Percentiles rank a stretch among this genome's conserved stretches.
These are phyloP conservation scores for Xenopus borealis DNA, from an alignment of 2,113 vertebrate species.

Conservation along the genomic window DNA sequence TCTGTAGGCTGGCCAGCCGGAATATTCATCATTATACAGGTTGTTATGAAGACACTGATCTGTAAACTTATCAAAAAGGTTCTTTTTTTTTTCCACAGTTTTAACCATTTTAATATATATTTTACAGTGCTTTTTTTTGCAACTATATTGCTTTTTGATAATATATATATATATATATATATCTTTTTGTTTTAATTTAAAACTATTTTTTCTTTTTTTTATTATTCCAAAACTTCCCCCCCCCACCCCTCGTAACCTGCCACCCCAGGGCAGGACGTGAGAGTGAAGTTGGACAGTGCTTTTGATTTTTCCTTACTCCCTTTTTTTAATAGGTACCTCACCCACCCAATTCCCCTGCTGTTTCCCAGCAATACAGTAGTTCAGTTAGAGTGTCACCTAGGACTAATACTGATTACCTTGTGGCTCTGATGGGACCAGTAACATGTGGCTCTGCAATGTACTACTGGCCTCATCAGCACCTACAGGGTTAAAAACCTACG, in stretches of 20 bases:
- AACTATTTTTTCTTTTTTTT: constrained; percentile 84
- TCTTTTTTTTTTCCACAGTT: constrained; percentile 81
- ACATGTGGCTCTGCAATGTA: constrained; percentile 31
- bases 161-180: constrained; percentile 81
- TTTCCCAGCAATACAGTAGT: constrained; percentile 82
- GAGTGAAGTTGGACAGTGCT: constrained; percentile 82
- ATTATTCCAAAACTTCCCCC: constrained; percentile 67
- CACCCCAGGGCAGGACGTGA: constrained; percentile 75
- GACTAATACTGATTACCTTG: constrained; percentile 74
- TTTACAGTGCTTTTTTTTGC: constrained; percentile 90
- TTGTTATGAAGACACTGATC: constrained; percentile 80
- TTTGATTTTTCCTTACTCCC: constrained; percentile 71
- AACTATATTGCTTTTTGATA: constrained; percentile 89
- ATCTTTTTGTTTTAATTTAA: constrained; percentile 87
- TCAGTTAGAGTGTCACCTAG: constrained; percentile 82
- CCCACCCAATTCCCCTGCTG: constrained; percentile 66
- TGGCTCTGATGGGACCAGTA: constrained; percentile 32
- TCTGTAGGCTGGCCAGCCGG: constrained; percentile 80
- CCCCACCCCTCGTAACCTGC: constrained; percentile 55
- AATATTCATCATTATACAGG: constrained; percentile 82
- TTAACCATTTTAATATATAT: constrained; percentile 90
- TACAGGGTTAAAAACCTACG: constrained; percentile 70
- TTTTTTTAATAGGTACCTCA: constrained; percentile 74
- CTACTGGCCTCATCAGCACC: constrained; percentile 23
- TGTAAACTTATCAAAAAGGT: constrained; percentile 86